Conservation (phyloP, 2,113 vertebrate genomes). For the Oreochromis spilurus region DNA sequence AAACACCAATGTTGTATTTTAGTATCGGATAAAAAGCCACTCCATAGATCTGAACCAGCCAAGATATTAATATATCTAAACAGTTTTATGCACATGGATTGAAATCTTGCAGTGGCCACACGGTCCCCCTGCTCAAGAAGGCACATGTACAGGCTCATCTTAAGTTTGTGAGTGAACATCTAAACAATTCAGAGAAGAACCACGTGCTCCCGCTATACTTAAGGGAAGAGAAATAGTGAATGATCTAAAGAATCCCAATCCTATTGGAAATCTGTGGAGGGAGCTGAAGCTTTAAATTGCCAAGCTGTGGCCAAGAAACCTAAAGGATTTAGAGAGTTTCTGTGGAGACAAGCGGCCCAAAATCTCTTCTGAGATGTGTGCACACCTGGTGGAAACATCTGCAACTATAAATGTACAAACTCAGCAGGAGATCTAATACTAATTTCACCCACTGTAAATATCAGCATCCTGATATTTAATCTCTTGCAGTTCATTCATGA, state of each 20-base stretch:
- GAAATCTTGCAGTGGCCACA: background rate
- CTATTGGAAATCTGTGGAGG: background rate
- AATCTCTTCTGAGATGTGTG: background rate
- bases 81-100: background rate
- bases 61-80: background rate
- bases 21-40: background rate
- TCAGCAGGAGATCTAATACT: background rate
- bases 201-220: background rate
- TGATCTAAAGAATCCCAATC: background rate
- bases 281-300: background rate
- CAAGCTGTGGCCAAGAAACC: background rate
- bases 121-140: background rate
- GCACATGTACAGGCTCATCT: background rate
- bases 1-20: background rate
- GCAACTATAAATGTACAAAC: background rate
- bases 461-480: background rate
- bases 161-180: background rate
- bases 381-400: background rate
- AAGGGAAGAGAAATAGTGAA: background rate
- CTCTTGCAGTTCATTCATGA: background rate
- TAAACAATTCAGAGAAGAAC: background rate
- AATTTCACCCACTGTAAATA: background rate
- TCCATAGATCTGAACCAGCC: background rate
- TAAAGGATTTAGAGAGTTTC: background rate
- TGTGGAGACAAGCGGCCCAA: background rate